Evolutionary conservation across 1,140 invertebrate genomes (phyloP).

Genomic region (Pararge aegeria): DNA sequence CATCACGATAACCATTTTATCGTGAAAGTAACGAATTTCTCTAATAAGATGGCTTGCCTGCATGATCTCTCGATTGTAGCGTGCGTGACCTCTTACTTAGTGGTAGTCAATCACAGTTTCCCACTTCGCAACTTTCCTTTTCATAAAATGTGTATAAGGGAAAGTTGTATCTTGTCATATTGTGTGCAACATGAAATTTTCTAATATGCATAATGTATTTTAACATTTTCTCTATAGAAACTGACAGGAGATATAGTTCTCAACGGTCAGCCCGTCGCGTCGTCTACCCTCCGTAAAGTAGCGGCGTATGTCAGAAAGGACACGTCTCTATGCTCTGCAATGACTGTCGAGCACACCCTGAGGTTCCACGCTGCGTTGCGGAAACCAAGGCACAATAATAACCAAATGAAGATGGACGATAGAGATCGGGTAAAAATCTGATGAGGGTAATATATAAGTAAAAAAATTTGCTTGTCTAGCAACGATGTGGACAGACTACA

Average conservation of each 20-base stretch:
- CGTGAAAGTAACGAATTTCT: too few relatives aligned
- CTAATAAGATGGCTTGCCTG: too few relatives aligned
- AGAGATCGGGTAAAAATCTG: conserved; percentile 66
- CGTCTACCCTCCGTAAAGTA: conserved; percentile 83
- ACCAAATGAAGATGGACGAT: conserved; percentile 83
- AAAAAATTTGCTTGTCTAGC: too few relatives aligned
- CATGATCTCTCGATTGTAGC: not conserved
- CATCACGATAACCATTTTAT: too few relatives aligned
- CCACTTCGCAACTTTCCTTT: not conserved
- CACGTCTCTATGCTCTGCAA: conserved; percentile 81
- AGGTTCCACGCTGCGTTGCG: conserved; percentile 89
- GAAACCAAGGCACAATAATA: conserved; percentile 80
- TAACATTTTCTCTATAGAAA: conserved; percentile 44
- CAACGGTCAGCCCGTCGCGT: conserved; percentile 90
- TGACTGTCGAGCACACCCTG: conserved; percentile 91
- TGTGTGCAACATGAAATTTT: not conserved
- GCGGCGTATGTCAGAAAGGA: conserved; percentile 84
- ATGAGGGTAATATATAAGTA: too few relatives aligned
- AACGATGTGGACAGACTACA: too few relatives aligned
- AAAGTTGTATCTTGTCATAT: not conserved
- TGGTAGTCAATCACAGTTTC: not conserved
- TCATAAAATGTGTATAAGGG: not conserved
- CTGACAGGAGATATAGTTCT: conserved; percentile 90
- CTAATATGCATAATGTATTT: too few relatives aligned
- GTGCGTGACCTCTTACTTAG: not conserved